phyloP scores from a whole-genome alignment of 1,140 invertebrate species.

The Anastrepha ludens region DNA sequence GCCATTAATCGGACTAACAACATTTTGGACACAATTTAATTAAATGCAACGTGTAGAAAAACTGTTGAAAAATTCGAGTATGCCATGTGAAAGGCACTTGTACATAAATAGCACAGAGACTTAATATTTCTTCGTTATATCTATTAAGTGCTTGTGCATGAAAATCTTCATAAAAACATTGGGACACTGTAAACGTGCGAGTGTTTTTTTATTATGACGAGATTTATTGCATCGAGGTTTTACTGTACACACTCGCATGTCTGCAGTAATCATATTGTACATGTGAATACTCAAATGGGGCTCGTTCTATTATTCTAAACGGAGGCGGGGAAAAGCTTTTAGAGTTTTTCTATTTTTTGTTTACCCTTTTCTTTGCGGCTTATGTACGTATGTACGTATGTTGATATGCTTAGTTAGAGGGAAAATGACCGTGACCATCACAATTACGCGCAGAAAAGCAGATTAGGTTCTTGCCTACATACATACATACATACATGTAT shows the following conservation, averaged over 20 bases:
- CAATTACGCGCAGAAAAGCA: not conserved
- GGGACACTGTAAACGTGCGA: too few relatives aligned
- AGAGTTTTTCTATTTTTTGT: not conserved
- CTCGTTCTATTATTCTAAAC: not conserved
- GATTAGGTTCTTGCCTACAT: constrained; percentile 15
- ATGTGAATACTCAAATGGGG: not conserved
- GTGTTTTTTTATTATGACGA: too few relatives aligned
- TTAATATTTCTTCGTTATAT: too few relatives aligned
- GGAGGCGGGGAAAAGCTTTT: not conserved
- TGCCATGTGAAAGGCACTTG: too few relatives aligned
- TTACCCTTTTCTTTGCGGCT: not conserved
- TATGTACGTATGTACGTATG: not conserved
- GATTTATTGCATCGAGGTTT: not conserved
- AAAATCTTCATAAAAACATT: too few relatives aligned
- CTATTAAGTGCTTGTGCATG: too few relatives aligned
- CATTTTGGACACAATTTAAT: too few relatives aligned
- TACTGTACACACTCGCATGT: not conserved
- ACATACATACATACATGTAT: not conserved
- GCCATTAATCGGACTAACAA: too few relatives aligned
- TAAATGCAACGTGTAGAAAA: too few relatives aligned
- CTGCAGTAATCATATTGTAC: not conserved
- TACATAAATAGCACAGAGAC: too few relatives aligned
- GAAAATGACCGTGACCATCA: constrained; percentile 1
- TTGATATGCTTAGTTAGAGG: not conserved
- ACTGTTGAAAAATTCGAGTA: too few relatives aligned